Evolutionary conservation across 2,113 vertebrate species (phyloP).

Genomic region (Hippocampus barbouri): DNA sequence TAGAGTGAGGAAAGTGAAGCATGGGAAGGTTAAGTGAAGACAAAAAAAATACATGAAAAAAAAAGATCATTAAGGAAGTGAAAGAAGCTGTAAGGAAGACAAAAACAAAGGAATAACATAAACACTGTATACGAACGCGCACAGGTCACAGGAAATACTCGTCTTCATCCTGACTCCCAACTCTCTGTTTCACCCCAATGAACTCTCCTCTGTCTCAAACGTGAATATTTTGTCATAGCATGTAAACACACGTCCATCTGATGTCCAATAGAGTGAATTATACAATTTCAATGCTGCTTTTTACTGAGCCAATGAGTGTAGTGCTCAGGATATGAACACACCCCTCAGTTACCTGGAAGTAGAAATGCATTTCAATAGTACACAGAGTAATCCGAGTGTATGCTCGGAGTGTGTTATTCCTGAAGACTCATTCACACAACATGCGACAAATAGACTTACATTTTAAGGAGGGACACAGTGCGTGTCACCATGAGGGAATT

Average conservation of each 20-base stretch:
- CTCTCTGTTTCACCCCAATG: background rate
- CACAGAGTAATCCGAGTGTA: background rate
- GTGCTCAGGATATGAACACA: background rate
- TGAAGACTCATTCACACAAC: background rate
- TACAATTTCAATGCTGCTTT: background rate
- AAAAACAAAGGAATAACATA: constrained; percentile 8
- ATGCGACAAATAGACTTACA: background rate
- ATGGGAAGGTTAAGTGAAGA: constrained; percentile 27
- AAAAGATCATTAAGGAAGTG: background rate
- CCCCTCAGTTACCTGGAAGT: background rate
- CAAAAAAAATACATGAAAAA: constrained; percentile 1
- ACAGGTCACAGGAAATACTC: constrained; percentile 4
- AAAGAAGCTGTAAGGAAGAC: background rate
- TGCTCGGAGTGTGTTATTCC: background rate
- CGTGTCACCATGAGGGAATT: constrained; percentile 19
- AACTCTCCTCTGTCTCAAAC: background rate
- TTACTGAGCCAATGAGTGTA: background rate
- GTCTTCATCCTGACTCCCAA: background rate
- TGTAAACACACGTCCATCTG: background rate
- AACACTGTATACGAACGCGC: background rate
- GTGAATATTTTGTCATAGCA: background rate
- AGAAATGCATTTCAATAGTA: background rate
- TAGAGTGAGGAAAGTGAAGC: constrained; percentile 29
- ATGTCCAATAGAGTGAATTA: background rate
- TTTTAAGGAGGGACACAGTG: constrained; percentile 14